Conservation (phyloP, 2,888 invertebrate genomes). For the Andrena dorsata region DNA sequence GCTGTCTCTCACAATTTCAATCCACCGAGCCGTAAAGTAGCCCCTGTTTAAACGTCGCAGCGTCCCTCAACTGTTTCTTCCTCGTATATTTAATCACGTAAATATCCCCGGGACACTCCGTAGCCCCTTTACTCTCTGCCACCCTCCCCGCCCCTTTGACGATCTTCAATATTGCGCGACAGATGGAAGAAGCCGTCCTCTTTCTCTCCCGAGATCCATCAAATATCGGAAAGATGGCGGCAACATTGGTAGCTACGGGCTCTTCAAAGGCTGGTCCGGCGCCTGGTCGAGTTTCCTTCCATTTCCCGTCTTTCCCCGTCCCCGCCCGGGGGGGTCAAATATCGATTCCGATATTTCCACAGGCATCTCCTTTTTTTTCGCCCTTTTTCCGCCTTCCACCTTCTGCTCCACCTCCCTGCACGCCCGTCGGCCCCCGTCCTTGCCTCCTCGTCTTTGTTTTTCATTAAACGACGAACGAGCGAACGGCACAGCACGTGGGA, state of each 20-base stretch:
- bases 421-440: constrained; percentile 3
- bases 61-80: not conserved
- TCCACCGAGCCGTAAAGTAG: not conserved
- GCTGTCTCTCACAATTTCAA: constrained; percentile 12
- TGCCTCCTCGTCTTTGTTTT: constrained; percentile 43
- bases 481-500: constrained; percentile 20
- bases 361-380: constrained; percentile 53
- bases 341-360: constrained; percentile 77
- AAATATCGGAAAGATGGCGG: constrained; percentile 70
- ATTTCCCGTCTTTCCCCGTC: constrained; percentile 58
- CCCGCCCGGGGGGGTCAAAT: constrained; percentile 71
- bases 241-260: constrained; percentile 64
- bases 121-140: not conserved
- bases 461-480: constrained; percentile 39
- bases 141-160: not conserved
- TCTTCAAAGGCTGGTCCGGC: constrained; percentile 64
- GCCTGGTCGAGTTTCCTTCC: constrained; percentile 59
- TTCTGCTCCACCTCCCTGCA: constrained; percentile 25
- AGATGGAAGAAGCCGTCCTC: constrained; percentile 54
- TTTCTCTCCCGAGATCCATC: constrained; percentile 57
- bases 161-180: constrained; percentile 57
- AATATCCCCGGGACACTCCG: constrained; percentile 24
- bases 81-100: constrained; percentile 46
- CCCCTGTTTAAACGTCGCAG: not conserved
- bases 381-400: constrained; percentile 44